Base-by-base conservation (phyloP, 2,113 vertebrate species). In the Paraplagusia blochii region DNA sequence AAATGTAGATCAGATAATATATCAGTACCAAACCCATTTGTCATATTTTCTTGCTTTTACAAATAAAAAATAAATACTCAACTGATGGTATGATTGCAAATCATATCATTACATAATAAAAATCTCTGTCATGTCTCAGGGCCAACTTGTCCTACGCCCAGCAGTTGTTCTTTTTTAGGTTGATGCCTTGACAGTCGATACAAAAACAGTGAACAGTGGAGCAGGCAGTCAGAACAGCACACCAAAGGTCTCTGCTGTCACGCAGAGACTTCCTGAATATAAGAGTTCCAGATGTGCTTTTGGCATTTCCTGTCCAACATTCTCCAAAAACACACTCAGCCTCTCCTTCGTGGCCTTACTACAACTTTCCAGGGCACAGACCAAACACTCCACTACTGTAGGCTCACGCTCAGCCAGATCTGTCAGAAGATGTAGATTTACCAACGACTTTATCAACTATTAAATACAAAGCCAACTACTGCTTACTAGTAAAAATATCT, bases 281-380 rank as follows among this genome's bases (percentile, higher is more conserved):
- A 85, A 84, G 80, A 88, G 84, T 88, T 89, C 87, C 87, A 89
- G 87, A 89, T 89, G 87, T 89, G 83, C 85, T 83, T 84, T 84
- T 77, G 85, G 87, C 84, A 89, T 89, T 89, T 88, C 87, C 87
- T 89, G 85, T 81, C 80, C 29, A 66, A 81, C 75, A 78, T 83
- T 84, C 85, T 89, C 85, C 80, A 88, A 82, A 77, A 87, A 89
- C 83, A 79, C 72, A 80, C 59, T 83, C 80, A 71, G 72, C 80
- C 67, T 85, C 82, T 85, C 78, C 74, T 79, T 66, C 52, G 69
- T 79, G 66, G 54, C 67, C 62, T 72, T 52, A 39, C 70, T 66
- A 36, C 49, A 77, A 77, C 66, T 82, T 85, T 84, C 74, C 67
- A 50, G 76, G 58, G 74, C 74, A 59, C 56, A 2, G 42, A 53